Percentiles rank a stretch among this genome's conserved stretches.
phyloP scores from a whole-genome alignment of 2,888 invertebrate species.

The Tetropium fuscum region DNA sequence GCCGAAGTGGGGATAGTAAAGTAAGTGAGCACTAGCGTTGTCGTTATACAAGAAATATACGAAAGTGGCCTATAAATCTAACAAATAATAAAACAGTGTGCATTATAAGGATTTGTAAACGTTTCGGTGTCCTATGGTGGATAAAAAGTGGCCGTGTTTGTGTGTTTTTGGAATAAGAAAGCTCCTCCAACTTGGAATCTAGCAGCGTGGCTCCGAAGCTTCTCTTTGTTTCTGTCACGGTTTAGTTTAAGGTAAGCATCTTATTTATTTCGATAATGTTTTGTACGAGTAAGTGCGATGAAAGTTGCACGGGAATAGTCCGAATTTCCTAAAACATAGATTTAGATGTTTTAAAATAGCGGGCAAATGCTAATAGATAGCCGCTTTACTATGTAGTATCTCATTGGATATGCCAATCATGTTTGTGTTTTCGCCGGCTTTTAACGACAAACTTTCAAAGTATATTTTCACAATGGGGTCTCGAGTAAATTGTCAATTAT shows the following conservation, averaged over 20 bases:
- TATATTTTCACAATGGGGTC: neutral
- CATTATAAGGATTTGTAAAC: constrained; percentile 50
- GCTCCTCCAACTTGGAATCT: constrained; percentile 59
- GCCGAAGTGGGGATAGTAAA: constrained; percentile 64
- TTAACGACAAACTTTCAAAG: constrained; percentile 25
- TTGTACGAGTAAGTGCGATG: constrained; percentile 9
- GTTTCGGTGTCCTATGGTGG: constrained; percentile 51
- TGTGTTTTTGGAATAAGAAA: constrained; percentile 60
- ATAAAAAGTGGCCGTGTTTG: constrained; percentile 59
- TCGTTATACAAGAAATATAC: constrained; percentile 60
- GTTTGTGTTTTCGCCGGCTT: constrained; percentile 58
- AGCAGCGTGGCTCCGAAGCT: constrained; percentile 67
- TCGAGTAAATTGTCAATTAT: too few relatives aligned
- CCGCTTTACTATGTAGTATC: constrained; percentile 29
- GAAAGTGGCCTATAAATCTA: constrained; percentile 61
- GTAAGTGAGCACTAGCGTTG: constrained; percentile 63
- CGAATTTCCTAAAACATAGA: neutral
- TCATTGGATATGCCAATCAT: constrained; percentile 55
- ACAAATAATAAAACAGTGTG: constrained; percentile 57
- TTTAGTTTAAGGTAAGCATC: constrained; percentile 63
- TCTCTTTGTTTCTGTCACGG: constrained; percentile 66
- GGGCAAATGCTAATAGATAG: constrained; percentile 32
- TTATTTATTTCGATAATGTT: constrained; percentile 25
- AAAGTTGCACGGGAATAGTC: constrained; percentile 1
- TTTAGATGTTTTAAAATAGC: constrained; percentile 27